A percentile compares a stretch with the other conserved stretches of the same genome.
phyloP scores from a whole-genome alignment of 2,113 vertebrate species.

The Tympanuchus pallidicinctus region DNA sequence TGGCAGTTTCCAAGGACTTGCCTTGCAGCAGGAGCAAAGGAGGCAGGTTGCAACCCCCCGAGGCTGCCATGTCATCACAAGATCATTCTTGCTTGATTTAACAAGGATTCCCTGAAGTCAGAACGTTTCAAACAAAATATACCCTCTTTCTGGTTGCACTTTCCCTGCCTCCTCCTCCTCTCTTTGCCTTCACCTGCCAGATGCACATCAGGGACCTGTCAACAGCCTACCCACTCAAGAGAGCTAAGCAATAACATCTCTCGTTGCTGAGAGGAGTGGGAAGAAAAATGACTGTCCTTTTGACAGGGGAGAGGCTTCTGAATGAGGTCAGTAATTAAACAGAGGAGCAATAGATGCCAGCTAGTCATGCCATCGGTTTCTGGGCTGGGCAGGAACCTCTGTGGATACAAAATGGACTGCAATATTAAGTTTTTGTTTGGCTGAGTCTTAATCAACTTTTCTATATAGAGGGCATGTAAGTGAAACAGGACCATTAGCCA shows the following conservation, averaged over 20 bases:
- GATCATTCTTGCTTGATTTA: rapidly evolving
- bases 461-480: not conserved
- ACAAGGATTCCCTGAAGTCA: not conserved
- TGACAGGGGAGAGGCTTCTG: not conserved
- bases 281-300: not conserved
- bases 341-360: not conserved
- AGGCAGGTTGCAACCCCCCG: not conserved
- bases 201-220: not conserved
- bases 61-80: not conserved
- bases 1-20: not conserved
- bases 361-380: not conserved
- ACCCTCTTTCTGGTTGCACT: not conserved
- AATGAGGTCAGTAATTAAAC: not conserved
- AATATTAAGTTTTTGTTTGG: not conserved
- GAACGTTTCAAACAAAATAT: not conserved
- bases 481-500: not conserved
- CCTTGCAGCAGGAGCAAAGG: not conserved
- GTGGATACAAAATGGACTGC: not conserved
- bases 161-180: not conserved
- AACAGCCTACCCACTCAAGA: not conserved
- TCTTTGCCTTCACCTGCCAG: not conserved
- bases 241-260: not conserved
- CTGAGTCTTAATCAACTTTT: not conserved
- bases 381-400: not conserved
- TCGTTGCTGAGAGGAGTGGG: not conserved